Evolutionary conservation across 2,113 vertebrate species (phyloP).

Genomic region (Alexandromys fortis): DNA sequence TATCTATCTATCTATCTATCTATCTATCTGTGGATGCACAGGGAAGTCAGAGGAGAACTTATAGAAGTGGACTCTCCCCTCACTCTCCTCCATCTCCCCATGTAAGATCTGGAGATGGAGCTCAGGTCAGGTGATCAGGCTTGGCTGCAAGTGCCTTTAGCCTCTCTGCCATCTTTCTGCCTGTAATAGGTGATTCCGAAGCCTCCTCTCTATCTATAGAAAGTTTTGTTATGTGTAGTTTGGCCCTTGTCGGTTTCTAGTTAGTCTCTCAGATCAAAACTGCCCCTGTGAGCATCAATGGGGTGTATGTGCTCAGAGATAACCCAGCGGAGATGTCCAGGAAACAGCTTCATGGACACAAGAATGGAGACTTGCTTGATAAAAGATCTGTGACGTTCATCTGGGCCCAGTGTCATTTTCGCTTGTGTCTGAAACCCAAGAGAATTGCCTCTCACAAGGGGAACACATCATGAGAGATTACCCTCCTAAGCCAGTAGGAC

Average conservation of each 20-base stretch:
- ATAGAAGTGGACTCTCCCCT: not conserved
- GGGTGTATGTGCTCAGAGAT: not conserved
- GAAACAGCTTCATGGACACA: not conserved
- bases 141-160: not conserved
- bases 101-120: not conserved
- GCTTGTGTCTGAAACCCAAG: not conserved
- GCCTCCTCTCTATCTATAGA: not conserved
- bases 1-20: not conserved
- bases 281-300: not conserved
- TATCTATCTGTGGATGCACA: not conserved
- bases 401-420: not conserved
- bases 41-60: not conserved
- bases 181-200: not conserved
- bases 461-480: not conserved
- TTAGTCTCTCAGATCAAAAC: not conserved
- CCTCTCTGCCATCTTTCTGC: not conserved
- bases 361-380: not conserved
- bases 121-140: not conserved
- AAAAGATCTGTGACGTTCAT: not conserved
- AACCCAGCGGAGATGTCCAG: not conserved
- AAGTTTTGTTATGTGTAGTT: not conserved
- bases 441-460: not conserved
- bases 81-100: too few relatives aligned
- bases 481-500: not conserved
- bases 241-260: not conserved